A percentile compares a stretch with the other conserved stretches of the same genome.
Evolutionary conservation across 2,797 vertebrate genomes (phyloP).

Genomic region (Eospalax fontanierii): DNA sequence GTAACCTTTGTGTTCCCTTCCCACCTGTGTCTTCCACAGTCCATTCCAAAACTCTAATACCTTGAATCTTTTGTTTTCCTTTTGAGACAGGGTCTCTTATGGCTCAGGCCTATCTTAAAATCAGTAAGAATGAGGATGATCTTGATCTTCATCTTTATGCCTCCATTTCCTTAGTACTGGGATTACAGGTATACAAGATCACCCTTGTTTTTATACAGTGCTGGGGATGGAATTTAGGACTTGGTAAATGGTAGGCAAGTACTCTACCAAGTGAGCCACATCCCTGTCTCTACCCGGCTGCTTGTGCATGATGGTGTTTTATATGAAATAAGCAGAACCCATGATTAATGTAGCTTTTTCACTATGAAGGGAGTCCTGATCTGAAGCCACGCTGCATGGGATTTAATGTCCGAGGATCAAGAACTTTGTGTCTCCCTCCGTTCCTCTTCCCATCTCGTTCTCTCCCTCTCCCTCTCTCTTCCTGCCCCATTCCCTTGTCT

Average conservation of each 20-base stretch:
- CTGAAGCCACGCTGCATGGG: not conserved
- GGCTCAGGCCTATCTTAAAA: not conserved
- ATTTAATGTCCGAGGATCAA: not conserved
- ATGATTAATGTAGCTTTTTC: not conserved
- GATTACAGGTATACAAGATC: not conserved
- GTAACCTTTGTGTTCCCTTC: not conserved
- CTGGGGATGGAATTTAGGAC: not conserved
- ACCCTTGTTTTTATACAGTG: no score
- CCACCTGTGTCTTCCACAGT: not conserved
- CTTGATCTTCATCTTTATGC: not conserved
- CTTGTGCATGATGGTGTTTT: not conserved
- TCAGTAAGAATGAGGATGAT: not conserved
- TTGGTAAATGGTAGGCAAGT: not conserved
- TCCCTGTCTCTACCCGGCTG: rapidly evolving
- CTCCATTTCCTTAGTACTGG: no score
- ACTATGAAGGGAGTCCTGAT: not conserved
- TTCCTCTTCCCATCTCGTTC: no score
- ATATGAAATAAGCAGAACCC: rapidly evolving
- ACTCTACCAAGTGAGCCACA: not conserved
- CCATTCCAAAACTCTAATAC: not conserved
- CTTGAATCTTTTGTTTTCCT: not conserved
- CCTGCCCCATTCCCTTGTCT: no score
- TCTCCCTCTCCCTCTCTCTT: no score
- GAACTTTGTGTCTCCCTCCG: not conserved
- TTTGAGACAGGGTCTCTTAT: not conserved